Evolutionary conservation across 2,888 invertebrate species (phyloP), one percentile per base, ranked within the genome.

Genomic region (Abrostola tripartita): DNA sequence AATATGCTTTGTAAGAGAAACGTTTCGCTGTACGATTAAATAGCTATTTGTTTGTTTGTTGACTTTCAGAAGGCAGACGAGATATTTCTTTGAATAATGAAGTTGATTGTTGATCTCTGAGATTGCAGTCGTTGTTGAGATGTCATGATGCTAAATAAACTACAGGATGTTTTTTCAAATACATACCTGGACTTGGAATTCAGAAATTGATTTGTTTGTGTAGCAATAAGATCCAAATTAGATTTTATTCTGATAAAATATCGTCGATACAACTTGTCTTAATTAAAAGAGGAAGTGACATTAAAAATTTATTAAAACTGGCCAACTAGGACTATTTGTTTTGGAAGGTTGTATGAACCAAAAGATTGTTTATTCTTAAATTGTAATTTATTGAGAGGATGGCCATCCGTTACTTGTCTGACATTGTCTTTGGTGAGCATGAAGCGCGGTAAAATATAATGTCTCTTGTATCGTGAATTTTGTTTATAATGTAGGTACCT

Each of bases 1-100:
- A 64, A 68, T 61, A 14, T 44, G 51, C 35, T 55, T 49, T n/a
- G 12, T 55, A 44, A 61, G 24, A 61, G 38, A 42, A 62, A 54
- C 63, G 54, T 59, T 68, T 37, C 52, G 44, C 24, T 24, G 53
- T 53, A 65, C 68, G n/a, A 58, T 60, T 49, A 55, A 70, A 54
- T 44, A 50, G 38, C 36, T 52, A 59, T 42, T 55, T 66, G 63
- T 64, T 62, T 69, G 63, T 64, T 62, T 69, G 61, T 69, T 70
- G 62, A 52, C 61, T 74, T 68, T 49, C 40, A n/a, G 44, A 57
- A 44, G 10, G 38, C 37, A 41, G 12, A 47, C 14, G 10, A 56
- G 55, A 47, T 70, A 61, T 68, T 65, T 63, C 61, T 58, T 38
- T 24, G 50, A 52, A 60, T 72, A 72, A 74, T 70, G 55, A 50